A percentile compares a stretch with the other conserved stretches of the same genome.
Evolutionary conservation across 2,888 invertebrate species (phyloP).

Genomic region (Temnothorax rugatulus): DNA sequence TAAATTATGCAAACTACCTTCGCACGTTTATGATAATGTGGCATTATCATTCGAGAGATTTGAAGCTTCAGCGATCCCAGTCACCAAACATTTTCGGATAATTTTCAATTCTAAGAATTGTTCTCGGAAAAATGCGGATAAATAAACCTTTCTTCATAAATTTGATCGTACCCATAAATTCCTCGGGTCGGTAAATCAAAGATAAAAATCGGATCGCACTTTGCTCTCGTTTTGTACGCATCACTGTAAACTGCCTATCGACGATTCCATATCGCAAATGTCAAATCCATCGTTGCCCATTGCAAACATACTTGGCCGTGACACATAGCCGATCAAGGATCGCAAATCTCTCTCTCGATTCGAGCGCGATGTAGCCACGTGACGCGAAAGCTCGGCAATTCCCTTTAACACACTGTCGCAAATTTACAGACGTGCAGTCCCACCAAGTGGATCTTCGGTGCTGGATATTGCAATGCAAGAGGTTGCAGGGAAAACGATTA

Average conservation of each 20-base stretch:
- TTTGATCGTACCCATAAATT: conserved; percentile 5
- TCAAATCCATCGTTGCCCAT: background rate
- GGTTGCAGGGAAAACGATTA: background rate
- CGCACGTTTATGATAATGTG: background rate
- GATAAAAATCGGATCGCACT: conserved; percentile 1
- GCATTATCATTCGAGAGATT: background rate
- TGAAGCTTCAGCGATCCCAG: background rate
- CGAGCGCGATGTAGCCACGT: background rate
- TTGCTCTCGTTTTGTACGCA: background rate
- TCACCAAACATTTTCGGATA: background rate
- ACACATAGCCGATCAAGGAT: background rate
- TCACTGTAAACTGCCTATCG: background rate
- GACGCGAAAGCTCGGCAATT: background rate
- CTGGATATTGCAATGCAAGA: conserved; percentile 27
- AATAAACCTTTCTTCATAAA: conserved; percentile 1
- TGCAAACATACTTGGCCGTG: conserved; percentile 6
- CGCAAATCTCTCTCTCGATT: background rate
- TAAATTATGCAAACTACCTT: background rate
- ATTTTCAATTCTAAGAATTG: background rate
- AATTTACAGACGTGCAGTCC: background rate
- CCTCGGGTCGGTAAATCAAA: conserved; percentile 20
- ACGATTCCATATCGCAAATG: background rate
- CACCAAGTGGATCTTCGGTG: background rate
- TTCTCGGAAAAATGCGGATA: background rate
- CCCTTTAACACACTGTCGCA: background rate